Evolutionary conservation across 2,888 invertebrate species (phyloP), one percentile per base, ranked within the genome.

Genomic region (Dicranocentrus wangi): DNA sequence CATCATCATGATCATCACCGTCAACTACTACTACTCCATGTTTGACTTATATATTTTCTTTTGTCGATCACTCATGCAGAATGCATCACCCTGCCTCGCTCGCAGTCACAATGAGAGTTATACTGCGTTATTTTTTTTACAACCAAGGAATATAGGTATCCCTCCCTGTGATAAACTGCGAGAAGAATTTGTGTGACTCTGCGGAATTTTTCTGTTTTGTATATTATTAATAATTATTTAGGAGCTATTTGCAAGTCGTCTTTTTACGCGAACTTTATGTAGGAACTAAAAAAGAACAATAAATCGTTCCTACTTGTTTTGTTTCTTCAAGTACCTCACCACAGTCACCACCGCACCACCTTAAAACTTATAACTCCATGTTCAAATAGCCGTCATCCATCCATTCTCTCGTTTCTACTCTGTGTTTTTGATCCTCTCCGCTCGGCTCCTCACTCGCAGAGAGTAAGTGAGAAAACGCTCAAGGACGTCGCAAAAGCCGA

Each of bases 251-350:
- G 17, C 39, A 39, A 39, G 39, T 39, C 13, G n/a, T 17, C 10
- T 51, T 51, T 51, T 51, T n/a, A 5, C 13, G n/a, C 10, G 3
- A 17, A n/a, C n/a, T 51, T 51, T 7, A n/a, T 65, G 15, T 23
- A 65, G 42, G 65, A 65, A 65, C 65, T 42, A 43, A 23, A 13
- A 39, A 23, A 17, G 65, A 43, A 43, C 42, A 42, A 43, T 65
- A 65, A 65, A 65, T 65, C 65, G 21, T 65, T 43, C 17, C 65
- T 43, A 43, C 65, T 65, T 65, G 65, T 43, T 43, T 65, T 2
- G 42, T 25, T 65, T 21, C 43, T 42, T 65, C 19, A n/a, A n/a
- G 15, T 43, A 23, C 42, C 42, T 65, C 32, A 42, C 65, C n/a
- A n/a, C n/a, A n/a, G n/a, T n/a, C n/a, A n/a, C n/a, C n/a, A n/a